Conservation (phyloP, 2,113 vertebrate species). For the Pseudopodoces humilis region DNA sequence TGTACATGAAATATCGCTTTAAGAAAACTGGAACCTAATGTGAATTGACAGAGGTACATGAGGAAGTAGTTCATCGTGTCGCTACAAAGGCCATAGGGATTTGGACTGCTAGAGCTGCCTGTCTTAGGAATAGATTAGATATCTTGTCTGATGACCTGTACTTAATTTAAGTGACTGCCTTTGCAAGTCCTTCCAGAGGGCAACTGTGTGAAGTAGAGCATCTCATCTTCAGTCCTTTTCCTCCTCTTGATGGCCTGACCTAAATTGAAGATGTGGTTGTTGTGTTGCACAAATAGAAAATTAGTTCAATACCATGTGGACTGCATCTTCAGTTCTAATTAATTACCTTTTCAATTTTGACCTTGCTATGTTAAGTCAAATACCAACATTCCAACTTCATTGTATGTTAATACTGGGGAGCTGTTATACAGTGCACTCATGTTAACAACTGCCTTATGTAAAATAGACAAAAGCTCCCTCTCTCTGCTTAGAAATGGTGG, state of each 20-base stretch:
- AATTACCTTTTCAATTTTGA: background rate
- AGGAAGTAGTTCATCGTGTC: conserved; percentile 66
- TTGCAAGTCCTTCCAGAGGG: conserved; percentile 82
- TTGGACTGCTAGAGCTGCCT: conserved; percentile 65
- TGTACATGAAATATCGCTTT: conserved; percentile 60
- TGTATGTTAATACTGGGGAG: background rate
- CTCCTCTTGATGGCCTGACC: conserved; percentile 79
- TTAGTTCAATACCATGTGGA: background rate
- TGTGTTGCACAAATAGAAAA: conserved; percentile 34
- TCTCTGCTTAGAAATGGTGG: background rate
- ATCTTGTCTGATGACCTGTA: conserved; percentile 81
- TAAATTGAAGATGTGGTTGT: conserved; percentile 75
- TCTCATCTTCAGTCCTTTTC: conserved; percentile 66
- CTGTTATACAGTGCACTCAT: background rate
- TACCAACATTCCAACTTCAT: background rate
- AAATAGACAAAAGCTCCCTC: background rate
- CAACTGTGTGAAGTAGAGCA: conserved; percentile 79
- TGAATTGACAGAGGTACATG: conserved; percentile 82
- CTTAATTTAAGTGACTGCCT: conserved; percentile 89
- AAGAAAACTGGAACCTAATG: conserved; percentile 62
- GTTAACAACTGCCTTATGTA: background rate
- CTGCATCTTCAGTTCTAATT: background rate
- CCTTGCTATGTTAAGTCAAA: background rate
- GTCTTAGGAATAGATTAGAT: conserved; percentile 73
- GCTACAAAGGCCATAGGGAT: conserved; percentile 72